A percentile compares a stretch with the other conserved stretches of the same genome.
These are phyloP conservation scores for Loripinus fragilis DNA, from an alignment of 2,888 invertebrate genomes.

Conservation along the genomic window DNA sequence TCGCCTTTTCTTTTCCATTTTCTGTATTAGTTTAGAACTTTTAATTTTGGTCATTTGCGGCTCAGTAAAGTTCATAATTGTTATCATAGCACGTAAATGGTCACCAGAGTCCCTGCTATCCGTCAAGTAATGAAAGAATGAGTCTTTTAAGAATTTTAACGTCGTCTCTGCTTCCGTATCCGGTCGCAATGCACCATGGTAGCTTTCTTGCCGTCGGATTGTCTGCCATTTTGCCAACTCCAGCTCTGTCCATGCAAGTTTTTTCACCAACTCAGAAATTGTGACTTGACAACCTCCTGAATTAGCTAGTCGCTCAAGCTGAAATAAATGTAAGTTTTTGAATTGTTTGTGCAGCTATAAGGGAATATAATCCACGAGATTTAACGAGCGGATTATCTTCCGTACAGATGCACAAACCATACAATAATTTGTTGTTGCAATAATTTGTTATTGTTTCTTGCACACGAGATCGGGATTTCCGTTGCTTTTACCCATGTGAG, in stretches of 20 bases:
- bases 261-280: conserved; percentile 74
- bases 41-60: conserved; percentile 74
- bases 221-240: conserved; percentile 81
- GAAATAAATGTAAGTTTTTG: conserved; percentile 30
- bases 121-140: conserved; percentile 79
- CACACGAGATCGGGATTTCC: too few species aligned
- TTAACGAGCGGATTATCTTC: too few species aligned
- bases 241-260: conserved; percentile 75
- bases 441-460: too few species aligned
- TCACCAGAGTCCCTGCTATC: conserved; percentile 67
- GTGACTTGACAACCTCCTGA: conserved; percentile 65
- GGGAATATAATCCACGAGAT: too few species aligned
- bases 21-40: conserved; percentile 52
- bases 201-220: conserved; percentile 72
- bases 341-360: too few species aligned
- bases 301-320: conserved; percentile 75
- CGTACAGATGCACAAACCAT: too few species aligned
- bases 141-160: conserved; percentile 77
- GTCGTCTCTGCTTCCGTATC: conserved; percentile 78
- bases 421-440: too few species aligned
- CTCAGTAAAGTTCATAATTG: conserved; percentile 77
- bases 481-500: too few species aligned
- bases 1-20: conserved; percentile 35
- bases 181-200: conserved; percentile 73
- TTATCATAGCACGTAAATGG: conserved; percentile 79